Evolutionary conservation across 2,113 vertebrate genomes (phyloP), one percentile per base, ranked within the genome.

Genomic region (Pseudorasbora parva): DNA sequence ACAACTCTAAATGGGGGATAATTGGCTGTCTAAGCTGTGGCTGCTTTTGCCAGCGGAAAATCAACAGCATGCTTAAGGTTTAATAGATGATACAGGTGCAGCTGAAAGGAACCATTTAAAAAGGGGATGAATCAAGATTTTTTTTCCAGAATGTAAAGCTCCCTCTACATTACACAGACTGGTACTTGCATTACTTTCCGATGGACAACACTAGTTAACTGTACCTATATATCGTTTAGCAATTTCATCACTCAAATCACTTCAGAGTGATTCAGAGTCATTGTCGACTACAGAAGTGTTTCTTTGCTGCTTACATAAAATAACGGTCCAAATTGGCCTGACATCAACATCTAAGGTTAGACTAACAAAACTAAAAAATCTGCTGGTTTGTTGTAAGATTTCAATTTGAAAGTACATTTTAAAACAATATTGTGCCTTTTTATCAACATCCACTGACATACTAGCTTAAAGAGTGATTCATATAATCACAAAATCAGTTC

Each of bases 21-120:
- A 69, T 56, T 81, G 78, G 19, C 25, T 51, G 45, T 64, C 59
- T 69, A 54, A 54, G 62, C 23, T 11, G 59, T 4, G 59, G 43
- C 41, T 79, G 57, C 59, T 64, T 47, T 64, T 27, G 57, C 78
- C 78, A 54, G 47, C 1, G 11, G 62, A 41, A 69, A 81, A 66
- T 54, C 47, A 51, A 54, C 78, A 81, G 78, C 78, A 37, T 19
- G 2, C 19, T 49, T 49, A 79, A 79, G 77, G 43, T 43, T 66
- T 79, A 66, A 79, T 23, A 68, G 51, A 77, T 8, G 30, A 56
- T 30, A 77, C 74, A 77, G 60, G 43, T 80, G 45, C 41, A 47
- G 25, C 23, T 47, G 6, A 64, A 60, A 64, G 37, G 33, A 57
- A 77, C 23, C 27, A 77, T 41, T 77, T 14, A 57, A 64, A 49